These are phyloP conservation scores for Mizuhopecten yessoensis DNA, from an alignment of 1,140 invertebrate species.

Conservation along the genomic window DNA sequence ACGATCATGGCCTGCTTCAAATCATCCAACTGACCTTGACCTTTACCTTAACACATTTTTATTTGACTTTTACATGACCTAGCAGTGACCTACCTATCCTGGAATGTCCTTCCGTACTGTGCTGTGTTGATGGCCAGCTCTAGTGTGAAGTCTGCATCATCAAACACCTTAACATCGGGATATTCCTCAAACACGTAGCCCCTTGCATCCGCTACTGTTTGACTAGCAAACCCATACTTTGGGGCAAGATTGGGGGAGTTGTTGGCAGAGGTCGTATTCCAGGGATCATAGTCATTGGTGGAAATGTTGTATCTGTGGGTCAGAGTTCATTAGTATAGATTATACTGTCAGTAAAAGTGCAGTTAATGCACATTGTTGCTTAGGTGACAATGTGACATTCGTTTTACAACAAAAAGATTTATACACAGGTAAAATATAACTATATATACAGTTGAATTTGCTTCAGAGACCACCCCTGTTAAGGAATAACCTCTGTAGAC, in stretches of 20 bases:
- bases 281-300: slow-evolving; percentile 80
- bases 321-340: neutral
- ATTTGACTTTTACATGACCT: neutral
- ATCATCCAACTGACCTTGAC: no score
- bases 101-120: slow-evolving; percentile 82
- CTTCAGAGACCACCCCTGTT: no score
- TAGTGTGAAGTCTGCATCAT: slow-evolving; percentile 74
- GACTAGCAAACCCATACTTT: slow-evolving; percentile 71
- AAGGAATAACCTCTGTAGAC: no score
- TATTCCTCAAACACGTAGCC: slow-evolving; percentile 82
- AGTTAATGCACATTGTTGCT: no score
- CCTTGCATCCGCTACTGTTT: slow-evolving; percentile 67
- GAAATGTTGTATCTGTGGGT: slow-evolving; percentile 82
- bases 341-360: no score
- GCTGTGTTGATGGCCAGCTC: slow-evolving; percentile 81
- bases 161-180: slow-evolving; percentile 80
- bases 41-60: no score
- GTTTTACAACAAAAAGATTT: no score
- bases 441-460: no score
- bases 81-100: slow-evolving; percentile 77
- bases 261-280: slow-evolving; percentile 70
- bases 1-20: no score
- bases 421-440: no score
- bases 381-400: no score
- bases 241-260: slow-evolving; percentile 69